phyloP scores from a whole-genome alignment of 1,140 invertebrate genomes.

The Aphaenogaster floridana region DNA sequence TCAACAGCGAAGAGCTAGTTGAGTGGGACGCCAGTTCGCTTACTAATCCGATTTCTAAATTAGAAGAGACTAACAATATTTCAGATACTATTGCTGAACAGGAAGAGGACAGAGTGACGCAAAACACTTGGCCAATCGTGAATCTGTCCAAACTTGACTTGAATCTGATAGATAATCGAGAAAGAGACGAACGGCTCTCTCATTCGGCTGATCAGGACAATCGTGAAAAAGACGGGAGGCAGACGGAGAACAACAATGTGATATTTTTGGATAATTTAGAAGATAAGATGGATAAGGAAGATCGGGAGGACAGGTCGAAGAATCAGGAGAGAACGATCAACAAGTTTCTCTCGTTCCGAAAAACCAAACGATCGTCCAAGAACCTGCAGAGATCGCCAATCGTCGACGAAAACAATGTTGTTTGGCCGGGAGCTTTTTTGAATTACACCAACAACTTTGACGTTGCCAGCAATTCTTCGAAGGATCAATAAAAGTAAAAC shows the following conservation, averaged over 20 bases:
- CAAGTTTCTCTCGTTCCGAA: slow-evolving; percentile 51
- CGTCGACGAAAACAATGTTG: slow-evolving; percentile 69
- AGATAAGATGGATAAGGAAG: background rate
- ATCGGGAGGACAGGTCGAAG: background rate
- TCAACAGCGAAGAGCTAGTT: slow-evolving; percentile 64
- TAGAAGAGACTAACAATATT: background rate
- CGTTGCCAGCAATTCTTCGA: slow-evolving; percentile 11
- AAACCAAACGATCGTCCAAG: slow-evolving; percentile 8
- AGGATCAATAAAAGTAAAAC: slow-evolving; percentile 58
- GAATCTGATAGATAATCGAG: background rate
- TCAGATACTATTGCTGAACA: background rate
- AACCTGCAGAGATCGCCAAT: slow-evolving; percentile 18
- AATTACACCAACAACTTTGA: slow-evolving; percentile 73
- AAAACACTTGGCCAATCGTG: slow-evolving; percentile 71
- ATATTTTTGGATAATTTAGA: background rate
- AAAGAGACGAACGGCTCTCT: background rate
- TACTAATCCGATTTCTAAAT: slow-evolving; percentile 63
- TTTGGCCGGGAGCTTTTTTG: slow-evolving; percentile 72
- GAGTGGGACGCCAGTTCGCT: slow-evolving; percentile 70
- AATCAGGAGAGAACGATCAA: slow-evolving; percentile 19
- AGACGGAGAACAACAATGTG: slow-evolving; percentile 45
- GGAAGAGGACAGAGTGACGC: background rate
- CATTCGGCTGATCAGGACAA: background rate
- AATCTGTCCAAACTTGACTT: slow-evolving; percentile 69
- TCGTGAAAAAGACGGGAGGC: background rate